These are phyloP conservation scores for Tetranychus truncatus DNA, from an alignment of 2,888 invertebrate species.

Conservation along the genomic window DNA sequence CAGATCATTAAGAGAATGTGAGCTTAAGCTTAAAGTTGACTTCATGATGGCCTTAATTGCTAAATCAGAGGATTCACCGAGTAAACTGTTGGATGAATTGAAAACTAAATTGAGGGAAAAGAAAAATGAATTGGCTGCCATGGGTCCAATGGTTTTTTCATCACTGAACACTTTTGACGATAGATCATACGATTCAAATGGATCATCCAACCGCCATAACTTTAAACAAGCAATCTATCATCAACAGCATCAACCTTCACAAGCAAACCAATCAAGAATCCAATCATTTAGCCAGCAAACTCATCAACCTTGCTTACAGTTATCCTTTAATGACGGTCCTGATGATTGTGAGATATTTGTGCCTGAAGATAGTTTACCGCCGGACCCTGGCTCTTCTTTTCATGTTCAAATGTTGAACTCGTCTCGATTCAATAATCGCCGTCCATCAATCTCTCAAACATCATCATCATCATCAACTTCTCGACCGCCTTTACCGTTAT, in stretches of 20 bases:
- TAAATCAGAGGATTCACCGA: neutral
- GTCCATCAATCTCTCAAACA: neutral
- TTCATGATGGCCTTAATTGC: slow-evolving; percentile 8
- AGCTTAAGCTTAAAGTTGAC: slow-evolving; percentile 9
- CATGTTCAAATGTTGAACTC: slow-evolving; percentile 12
- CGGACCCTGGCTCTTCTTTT: slow-evolving; percentile 11
- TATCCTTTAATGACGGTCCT: neutral
- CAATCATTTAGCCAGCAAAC: too few species aligned
- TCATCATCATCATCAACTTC: neutral
- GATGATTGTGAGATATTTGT: slow-evolving; percentile 16
- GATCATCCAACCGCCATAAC: neutral
- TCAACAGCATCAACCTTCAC: neutral
- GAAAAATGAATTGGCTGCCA: neutral
- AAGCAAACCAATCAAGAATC: neutral
- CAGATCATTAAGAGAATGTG: slow-evolving; percentile 6
- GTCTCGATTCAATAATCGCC: neutral
- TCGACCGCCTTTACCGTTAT: slow-evolving; percentile 1
- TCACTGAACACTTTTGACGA: neutral
- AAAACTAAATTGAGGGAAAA: slow-evolving; percentile 7
- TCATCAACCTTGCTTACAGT: neutral
- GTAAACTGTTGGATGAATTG: neutral
- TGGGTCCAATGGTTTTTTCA: neutral
- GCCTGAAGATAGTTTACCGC: slow-evolving; percentile 12
- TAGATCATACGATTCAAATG: neutral
- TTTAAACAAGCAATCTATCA: neutral